These are phyloP conservation scores for Corythornis vintsioides DNA, from an alignment of 2,113 vertebrate genomes.

Conservation along the genomic window DNA sequence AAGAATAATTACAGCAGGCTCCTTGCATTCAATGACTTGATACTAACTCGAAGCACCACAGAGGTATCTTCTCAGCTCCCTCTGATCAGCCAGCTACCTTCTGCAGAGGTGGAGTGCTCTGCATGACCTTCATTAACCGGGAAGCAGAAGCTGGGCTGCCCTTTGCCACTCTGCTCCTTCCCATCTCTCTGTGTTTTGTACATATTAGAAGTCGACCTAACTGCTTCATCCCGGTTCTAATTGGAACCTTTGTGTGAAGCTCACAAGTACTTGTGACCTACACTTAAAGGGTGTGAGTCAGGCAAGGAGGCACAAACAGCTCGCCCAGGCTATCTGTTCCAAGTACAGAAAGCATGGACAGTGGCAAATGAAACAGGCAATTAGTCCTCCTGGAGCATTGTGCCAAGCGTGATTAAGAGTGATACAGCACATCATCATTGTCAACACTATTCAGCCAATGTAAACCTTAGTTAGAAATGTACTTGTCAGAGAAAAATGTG, in stretches of 20 bases:
- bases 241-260: not conserved
- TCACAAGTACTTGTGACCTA: not conserved
- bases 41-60: not conserved
- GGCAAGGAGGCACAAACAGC: conserved; percentile 44
- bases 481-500: conserved; percentile 85
- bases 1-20: not conserved
- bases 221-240: not conserved
- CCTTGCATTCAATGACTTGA: not conserved
- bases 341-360: conserved; percentile 50
- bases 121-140: not conserved
- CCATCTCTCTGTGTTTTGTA: not conserved
- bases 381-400: conserved; percentile 74
- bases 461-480: conserved; percentile 83
- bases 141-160: not conserved
- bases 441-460: conserved; percentile 82
- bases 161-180: not conserved
- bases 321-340: conserved; percentile 39
- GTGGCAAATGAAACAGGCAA: conserved; percentile 74
- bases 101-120: not conserved
- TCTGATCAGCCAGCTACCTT: not conserved
- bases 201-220: not conserved
- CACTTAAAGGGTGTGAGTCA: conserved; percentile 15
- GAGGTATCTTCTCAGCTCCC: not conserved
- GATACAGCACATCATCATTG: conserved; percentile 84
- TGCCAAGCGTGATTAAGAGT: conserved; percentile 81